Evolutionary conservation across 2,797 vertebrate genomes (phyloP).

Genomic region (Megaceryle alcyon): DNA sequence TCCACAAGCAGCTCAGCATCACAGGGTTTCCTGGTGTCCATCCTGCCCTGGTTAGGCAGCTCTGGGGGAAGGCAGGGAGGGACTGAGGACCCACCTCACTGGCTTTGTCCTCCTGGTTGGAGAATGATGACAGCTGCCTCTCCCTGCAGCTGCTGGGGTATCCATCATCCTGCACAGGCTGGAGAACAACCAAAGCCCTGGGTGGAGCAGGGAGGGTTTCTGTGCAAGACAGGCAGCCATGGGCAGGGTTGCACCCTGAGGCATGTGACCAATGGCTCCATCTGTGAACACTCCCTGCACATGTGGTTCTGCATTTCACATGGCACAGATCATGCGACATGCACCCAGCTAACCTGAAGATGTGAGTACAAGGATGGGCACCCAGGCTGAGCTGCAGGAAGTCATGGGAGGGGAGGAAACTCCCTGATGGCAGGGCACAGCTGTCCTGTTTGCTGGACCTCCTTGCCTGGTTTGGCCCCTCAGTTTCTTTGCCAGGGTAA

Average conservation of each 20-base stretch:
- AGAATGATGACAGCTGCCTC: constrained; percentile 19
- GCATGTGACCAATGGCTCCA: neutral
- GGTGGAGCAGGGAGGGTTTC: neutral
- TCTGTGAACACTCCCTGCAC: fast-evolving
- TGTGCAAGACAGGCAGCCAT: neutral
- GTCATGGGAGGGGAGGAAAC: neutral
- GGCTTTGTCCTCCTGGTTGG: neutral
- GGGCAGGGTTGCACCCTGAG: fast-evolving
- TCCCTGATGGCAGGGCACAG: neutral
- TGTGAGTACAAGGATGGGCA: fast-evolving
- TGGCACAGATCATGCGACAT: fast-evolving
- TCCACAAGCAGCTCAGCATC: neutral
- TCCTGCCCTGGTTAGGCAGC: neutral
- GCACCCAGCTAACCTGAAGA: fast-evolving
- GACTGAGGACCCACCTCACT: neutral
- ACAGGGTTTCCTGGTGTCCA: fast-evolving
- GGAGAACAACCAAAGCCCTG: neutral
- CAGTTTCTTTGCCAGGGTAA: neutral
- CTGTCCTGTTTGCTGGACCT: neutral
- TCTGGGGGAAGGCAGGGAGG: neutral
- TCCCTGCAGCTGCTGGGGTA: constrained; percentile 47
- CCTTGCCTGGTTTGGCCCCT: neutral
- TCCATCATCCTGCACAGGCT: neutral
- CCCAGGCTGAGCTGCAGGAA: fast-evolving
- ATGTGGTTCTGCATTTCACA: fast-evolving